A percentile compares a stretch with the other conserved stretches of the same genome.
Conservation (phyloP, 2,113 vertebrate species). For the human (Homo sapiens) region DNA sequence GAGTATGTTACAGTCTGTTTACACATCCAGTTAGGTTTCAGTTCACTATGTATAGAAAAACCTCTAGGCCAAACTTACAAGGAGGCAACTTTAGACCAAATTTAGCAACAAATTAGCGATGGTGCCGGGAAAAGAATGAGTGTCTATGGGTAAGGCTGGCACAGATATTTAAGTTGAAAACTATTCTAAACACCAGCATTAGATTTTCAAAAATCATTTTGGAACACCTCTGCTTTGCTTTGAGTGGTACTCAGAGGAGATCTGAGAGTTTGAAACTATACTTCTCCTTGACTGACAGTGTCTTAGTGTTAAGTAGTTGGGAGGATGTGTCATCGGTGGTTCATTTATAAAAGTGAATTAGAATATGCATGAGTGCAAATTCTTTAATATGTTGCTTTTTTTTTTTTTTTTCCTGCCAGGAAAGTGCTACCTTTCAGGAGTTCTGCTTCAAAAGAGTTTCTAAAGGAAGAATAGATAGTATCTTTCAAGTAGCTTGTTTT, state of each 20-base stretch:
- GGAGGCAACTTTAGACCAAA: not conserved
- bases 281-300: not conserved
- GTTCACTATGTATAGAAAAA: not conserved
- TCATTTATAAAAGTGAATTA: constrained; percentile 37
- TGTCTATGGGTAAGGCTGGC: not conserved
- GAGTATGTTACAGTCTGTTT: not conserved
- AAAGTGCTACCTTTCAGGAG: constrained; percentile 21
- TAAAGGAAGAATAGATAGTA: constrained; percentile 11
- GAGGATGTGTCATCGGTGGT: not conserved
- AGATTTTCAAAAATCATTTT: not conserved
- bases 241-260: not conserved
- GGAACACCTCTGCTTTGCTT: not conserved
- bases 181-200: not conserved
- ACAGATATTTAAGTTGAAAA: not conserved
- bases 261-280: not conserved
- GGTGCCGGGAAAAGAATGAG: not conserved
- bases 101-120: not conserved
- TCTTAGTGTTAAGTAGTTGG: not conserved
- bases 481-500: constrained; percentile 37
- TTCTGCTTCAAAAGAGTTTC: constrained; percentile 59
- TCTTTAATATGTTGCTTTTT: constrained; percentile 28
- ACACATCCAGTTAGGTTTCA: not conserved
- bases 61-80: not conserved
- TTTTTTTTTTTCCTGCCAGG: not conserved
- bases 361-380: constrained; percentile 15